Conservation (phyloP, 2,113 vertebrate genomes). For the Pipa parva region DNA sequence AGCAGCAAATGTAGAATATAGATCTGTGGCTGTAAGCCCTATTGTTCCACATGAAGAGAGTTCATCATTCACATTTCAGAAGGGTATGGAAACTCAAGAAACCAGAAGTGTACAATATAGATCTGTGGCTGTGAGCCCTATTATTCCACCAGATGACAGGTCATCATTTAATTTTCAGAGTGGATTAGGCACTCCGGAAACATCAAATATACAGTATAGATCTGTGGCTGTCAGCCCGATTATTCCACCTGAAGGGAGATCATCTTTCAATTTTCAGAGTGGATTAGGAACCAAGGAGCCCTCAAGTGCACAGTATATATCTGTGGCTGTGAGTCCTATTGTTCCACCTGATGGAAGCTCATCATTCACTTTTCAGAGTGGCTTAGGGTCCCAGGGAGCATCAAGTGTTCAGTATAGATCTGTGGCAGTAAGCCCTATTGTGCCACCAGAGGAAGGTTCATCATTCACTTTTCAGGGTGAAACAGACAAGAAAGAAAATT, state of each 20-base stretch:
- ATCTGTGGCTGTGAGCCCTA: slow-evolving; percentile 62
- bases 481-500: slow-evolving; percentile 65
- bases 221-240: slow-evolving; percentile 82
- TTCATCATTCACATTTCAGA: slow-evolving; percentile 58
- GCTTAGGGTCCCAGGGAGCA: slow-evolving; percentile 1
- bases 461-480: slow-evolving; percentile 70
- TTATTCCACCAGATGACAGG: slow-evolving; percentile 39
- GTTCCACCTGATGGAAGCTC: slow-evolving; percentile 66
- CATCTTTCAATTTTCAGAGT: slow-evolving; percentile 68
- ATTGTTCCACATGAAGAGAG: slow-evolving; percentile 66
- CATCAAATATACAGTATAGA: slow-evolving; percentile 70
- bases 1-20: slow-evolving; percentile 60
- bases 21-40: slow-evolving; percentile 70
- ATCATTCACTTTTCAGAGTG: slow-evolving; percentile 70
- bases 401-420: slow-evolving; percentile 71
- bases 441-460: slow-evolving; percentile 62
- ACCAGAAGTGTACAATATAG: slow-evolving; percentile 58
- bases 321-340: slow-evolving; percentile 83
- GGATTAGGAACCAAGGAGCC: slow-evolving; percentile 55
- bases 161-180: slow-evolving; percentile 59
- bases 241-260: slow-evolving; percentile 67
- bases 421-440: slow-evolving; percentile 73
- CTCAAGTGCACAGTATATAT: too few species aligned
- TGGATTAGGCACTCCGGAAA: slow-evolving; percentile 49
- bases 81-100: background rate